Evolutionary conservation across 2,113 vertebrate species (phyloP).

Genomic region (rabbit (Oryctolagus cuniculus)): DNA sequence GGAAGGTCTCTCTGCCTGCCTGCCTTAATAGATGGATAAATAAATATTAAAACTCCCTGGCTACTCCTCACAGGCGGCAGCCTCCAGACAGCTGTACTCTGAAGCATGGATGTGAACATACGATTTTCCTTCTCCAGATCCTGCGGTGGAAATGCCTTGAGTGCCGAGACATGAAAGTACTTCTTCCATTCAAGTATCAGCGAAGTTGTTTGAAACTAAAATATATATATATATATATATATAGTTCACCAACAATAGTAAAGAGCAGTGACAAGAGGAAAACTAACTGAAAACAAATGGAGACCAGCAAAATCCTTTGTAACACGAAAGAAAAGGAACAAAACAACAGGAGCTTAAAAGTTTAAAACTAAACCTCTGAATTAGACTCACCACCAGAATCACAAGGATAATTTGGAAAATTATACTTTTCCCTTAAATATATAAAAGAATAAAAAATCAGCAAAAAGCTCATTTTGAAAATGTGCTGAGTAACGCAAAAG

Average conservation of each 20-base stretch:
- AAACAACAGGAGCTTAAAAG: neutral
- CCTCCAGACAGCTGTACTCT: neutral
- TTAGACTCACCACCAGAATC: neutral
- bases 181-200: neutral
- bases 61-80: too few species aligned
- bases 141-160: neutral
- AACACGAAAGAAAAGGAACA: neutral
- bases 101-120: neutral
- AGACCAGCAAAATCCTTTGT: neutral
- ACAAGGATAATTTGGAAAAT: neutral
- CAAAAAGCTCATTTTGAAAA: neutral
- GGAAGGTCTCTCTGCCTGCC: too few species aligned
- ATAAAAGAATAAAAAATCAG: neutral
- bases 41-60: too few species aligned
- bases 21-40: too few species aligned
- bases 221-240: too few species aligned
- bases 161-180: neutral
- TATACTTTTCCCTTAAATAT: neutral
- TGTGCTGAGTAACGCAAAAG: neutral
- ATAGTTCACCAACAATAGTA: neutral
- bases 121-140: neutral
- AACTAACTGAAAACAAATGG: constrained; percentile 12
- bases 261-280: neutral
- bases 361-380: neutral
- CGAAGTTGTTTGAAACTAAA: neutral